Percentiles rank a stretch among this genome's conserved stretches.
These are phyloP conservation scores for Drosophila kohkoa DNA, from an alignment of 1,140 invertebrate genomes.

Conservation along the genomic window DNA sequence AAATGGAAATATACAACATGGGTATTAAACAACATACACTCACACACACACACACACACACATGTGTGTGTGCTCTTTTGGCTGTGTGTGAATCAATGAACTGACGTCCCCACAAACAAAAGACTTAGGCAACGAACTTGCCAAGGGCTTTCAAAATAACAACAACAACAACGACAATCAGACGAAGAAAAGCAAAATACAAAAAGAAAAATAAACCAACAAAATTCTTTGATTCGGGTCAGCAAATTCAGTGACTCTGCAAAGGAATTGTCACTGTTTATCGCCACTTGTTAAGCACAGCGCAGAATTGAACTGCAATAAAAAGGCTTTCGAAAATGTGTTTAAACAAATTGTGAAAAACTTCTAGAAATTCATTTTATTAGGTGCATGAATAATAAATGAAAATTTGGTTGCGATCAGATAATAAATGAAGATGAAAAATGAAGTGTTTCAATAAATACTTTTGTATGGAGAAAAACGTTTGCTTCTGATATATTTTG, in stretches of 20 bases:
- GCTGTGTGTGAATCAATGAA: slow-evolving; percentile 38
- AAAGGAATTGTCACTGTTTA: slow-evolving; percentile 38
- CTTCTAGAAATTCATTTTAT: no score
- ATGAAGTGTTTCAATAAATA: no score
- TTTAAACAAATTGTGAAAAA: no score
- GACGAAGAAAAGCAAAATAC: no score
- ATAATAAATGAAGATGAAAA: no score
- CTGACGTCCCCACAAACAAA: slow-evolving; percentile 57
- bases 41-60: slow-evolving; percentile 13
- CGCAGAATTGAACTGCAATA: neutral
- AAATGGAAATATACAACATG: slow-evolving; percentile 51
- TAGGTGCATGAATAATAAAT: no score
- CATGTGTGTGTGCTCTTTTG: no score
- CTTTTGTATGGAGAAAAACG: no score
- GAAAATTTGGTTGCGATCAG: no score
- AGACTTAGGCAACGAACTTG: slow-evolving; percentile 81
- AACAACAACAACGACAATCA: neutral
- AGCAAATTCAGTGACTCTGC: slow-evolving; percentile 31
- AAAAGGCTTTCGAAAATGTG: no score
- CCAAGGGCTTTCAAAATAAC: slow-evolving; percentile 20
- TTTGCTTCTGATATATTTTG: no score
- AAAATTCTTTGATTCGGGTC: slow-evolving; percentile 32
- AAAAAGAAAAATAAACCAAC: neutral
- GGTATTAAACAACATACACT: slow-evolving; percentile 46
- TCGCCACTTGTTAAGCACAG: slow-evolving; percentile 1